Evolutionary conservation across 2,888 invertebrate genomes (phyloP).

Genomic region (Acrocera orbiculus): DNA sequence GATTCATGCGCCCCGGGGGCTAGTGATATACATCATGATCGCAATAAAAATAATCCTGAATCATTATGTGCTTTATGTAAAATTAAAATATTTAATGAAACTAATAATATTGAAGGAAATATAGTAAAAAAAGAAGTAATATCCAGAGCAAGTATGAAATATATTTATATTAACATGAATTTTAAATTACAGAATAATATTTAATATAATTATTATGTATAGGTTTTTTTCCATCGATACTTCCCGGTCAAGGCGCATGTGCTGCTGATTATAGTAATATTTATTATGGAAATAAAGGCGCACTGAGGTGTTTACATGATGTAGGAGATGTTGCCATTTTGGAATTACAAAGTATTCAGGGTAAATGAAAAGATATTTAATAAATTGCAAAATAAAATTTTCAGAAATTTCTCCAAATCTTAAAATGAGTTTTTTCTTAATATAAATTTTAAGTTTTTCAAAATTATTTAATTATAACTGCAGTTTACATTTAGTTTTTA

Average conservation of each 20-base stretch:
- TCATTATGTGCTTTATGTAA: conserved; percentile 21
- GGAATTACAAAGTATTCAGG: conserved; percentile 33
- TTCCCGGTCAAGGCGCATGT: conserved; percentile 26
- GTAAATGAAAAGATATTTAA: too few relatives aligned
- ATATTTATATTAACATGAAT: background rate
- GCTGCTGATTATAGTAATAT: conserved; percentile 35
- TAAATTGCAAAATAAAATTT: too few relatives aligned
- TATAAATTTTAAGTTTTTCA: too few relatives aligned
- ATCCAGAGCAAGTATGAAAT: background rate
- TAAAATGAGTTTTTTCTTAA: too few relatives aligned
- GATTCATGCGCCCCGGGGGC: conserved; percentile 46
- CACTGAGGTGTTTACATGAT: conserved; percentile 38
- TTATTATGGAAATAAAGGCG: conserved; percentile 43
- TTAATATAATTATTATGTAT: background rate
- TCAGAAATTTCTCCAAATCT: too few relatives aligned
- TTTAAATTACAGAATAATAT: background rate
- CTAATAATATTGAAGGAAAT: background rate
- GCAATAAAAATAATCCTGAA: conserved; percentile 14
- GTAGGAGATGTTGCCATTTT: conserved; percentile 42
- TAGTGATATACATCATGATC: conserved; percentile 31
- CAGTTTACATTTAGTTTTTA: too few relatives aligned
- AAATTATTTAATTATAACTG: too few relatives aligned
- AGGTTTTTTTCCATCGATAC: background rate
- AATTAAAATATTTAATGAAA: background rate
- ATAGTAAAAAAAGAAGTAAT: background rate